Evolutionary conservation across 2,797 vertebrate genomes (phyloP), one percentile per base, ranked within the genome.

Genomic region (Muscicapa striata): DNA sequence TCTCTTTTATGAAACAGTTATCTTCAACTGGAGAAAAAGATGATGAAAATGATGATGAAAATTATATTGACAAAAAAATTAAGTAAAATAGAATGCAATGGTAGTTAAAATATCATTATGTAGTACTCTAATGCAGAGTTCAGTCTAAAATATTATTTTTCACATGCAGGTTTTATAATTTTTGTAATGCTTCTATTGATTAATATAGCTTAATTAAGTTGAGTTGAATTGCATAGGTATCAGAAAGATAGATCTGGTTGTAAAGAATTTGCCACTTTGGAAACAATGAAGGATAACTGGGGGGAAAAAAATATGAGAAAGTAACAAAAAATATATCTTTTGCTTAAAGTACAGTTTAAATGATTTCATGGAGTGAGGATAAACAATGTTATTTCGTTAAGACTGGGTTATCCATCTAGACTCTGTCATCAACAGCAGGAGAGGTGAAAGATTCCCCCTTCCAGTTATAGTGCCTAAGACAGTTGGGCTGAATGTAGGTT

Each of bases 1-100:
- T 88, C 63, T 91, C n/a, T 58, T 93, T 96, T 93, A 81, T 94
- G 92, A 94, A 97, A 85, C 66, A 92, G 93, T 94, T 96, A 74
- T 90, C 84, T 96, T 95, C 46, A 94, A 55, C 27, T 52, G 36
- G 84, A 51, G 52, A 64, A 91, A 82, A 90, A 58, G 49, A 89
- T 36, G 10, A 68, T 38, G 57, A 45, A 69, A 57, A 62, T 10
- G 0, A 52, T 40, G 20, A 46, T 24, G 54, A 85, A 93, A 86
- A 66, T 66, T 77, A 87, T 15, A 64, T 62, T 89, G 34, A 64
- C 18, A 93, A 64, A 92, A 86, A 95, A 78, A 86, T 51, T 78
- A 54, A 70, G 24, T 40, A 23, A 89, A 80, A 90, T 70, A 72
- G 10, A 64, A 70, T 69, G n/a, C 58, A 48, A 61, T 54, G 22